phyloP scores from a whole-genome alignment of 2,888 invertebrate species.

The Nasonia oneida region DNA sequence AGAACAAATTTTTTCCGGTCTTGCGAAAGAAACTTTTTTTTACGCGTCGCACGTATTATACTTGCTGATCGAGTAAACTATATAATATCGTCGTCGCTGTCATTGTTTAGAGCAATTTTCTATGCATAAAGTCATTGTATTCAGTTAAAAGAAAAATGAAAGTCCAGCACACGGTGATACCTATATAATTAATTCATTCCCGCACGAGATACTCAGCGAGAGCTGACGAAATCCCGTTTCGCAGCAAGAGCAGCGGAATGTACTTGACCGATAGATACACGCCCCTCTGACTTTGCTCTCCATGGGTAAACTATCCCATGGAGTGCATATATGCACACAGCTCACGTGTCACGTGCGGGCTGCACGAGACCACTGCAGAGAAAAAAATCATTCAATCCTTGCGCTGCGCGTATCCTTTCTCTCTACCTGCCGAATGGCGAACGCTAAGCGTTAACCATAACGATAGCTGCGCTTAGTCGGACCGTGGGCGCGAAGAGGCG shows the following conservation, averaged over 20 bases:
- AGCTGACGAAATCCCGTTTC: slow-evolving; percentile 13
- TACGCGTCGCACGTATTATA: no score
- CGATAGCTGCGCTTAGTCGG: slow-evolving; percentile 7
- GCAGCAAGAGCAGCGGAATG: slow-evolving; percentile 3
- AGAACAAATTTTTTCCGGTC: no score
- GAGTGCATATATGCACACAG: not conserved
- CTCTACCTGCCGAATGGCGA: not conserved
- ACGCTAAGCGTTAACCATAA: not conserved
- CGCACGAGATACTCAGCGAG: not conserved
- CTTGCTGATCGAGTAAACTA: no score
- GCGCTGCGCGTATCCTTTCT: slow-evolving; percentile 48
- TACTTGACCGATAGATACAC: slow-evolving; percentile 46
- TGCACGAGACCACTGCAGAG: slow-evolving; percentile 47
- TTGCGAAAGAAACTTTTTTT: no score
- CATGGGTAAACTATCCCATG: not conserved
- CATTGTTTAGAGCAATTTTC: no score
- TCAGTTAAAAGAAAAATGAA: not conserved
- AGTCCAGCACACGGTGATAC: not conserved
- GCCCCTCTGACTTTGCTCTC: not conserved
- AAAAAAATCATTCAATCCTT: slow-evolving; percentile 15
- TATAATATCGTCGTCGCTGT: no score
- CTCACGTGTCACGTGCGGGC: slow-evolving; percentile 47
- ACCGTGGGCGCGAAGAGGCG: not conserved
- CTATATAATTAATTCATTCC: not conserved
- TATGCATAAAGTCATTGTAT: no score